Evolutionary conservation across 2,113 vertebrate genomes (phyloP).

Genomic region (Actenoides lindsayi): DNA sequence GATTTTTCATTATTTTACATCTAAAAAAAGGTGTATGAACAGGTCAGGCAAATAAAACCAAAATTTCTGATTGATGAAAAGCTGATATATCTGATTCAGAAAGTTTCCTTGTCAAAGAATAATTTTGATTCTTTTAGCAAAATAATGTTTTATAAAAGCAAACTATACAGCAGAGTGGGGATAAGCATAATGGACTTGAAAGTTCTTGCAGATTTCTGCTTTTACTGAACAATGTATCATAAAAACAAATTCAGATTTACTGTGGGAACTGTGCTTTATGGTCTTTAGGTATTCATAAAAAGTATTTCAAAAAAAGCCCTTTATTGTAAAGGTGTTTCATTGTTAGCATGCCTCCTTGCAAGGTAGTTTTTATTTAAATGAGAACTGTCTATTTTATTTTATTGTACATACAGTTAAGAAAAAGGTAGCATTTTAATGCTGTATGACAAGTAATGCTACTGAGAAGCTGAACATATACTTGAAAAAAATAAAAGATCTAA

Average conservation of each 20-base stretch:
- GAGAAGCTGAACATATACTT: neutral
- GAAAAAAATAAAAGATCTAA: neutral
- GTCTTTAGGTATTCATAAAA: slow-evolving; percentile 67
- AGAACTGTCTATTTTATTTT: slow-evolving; percentile 25
- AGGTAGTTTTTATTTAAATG: slow-evolving; percentile 7
- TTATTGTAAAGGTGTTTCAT: slow-evolving; percentile 46
- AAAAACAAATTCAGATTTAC: slow-evolving; percentile 36
- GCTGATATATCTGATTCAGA: neutral
- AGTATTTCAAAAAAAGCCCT: slow-evolving; percentile 44
- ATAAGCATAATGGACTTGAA: slow-evolving; percentile 6
- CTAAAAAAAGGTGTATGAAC: neutral
- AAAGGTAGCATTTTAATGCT: slow-evolving; percentile 9
- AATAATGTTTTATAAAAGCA: slow-evolving; percentile 42
- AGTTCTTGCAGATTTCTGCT: slow-evolving; percentile 37
- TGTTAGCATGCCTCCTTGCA: neutral
- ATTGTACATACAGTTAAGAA: neutral
- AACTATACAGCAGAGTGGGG: neutral
- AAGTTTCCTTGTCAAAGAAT: slow-evolving; percentile 11
- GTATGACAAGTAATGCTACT: neutral
- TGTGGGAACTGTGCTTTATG: slow-evolving; percentile 60
- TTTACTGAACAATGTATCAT: slow-evolving; percentile 16
- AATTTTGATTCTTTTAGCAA: slow-evolving; percentile 19
- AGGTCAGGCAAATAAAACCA: neutral
- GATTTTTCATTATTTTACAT: neutral
- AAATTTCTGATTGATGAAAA: neutral